Percentiles rank a stretch among this genome's conserved stretches.
phyloP scores from a whole-genome alignment of 2,888 invertebrate genomes.

The Stratiomys singularior region DNA sequence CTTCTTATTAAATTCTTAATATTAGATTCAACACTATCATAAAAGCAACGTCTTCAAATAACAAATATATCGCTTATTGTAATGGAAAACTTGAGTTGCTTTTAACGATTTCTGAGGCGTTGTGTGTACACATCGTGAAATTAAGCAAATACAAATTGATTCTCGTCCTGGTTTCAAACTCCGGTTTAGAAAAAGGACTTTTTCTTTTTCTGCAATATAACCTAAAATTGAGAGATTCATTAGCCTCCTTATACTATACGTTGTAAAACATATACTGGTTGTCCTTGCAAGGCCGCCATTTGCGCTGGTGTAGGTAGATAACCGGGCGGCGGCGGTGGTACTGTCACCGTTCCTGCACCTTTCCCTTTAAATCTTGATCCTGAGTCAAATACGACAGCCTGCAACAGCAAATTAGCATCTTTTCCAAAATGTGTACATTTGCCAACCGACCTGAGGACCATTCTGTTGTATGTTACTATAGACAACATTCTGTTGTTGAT shows the following conservation, averaged over 20 bases:
- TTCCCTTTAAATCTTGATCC: conserved; percentile 55
- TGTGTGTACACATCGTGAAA: no score
- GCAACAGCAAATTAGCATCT: no score
- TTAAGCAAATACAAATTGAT: no score
- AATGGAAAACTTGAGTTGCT: no score
- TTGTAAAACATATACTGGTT: conserved; percentile 15
- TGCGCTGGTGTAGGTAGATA: conserved; percentile 63
- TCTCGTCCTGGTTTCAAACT: no score
- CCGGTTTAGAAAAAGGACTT: conserved; percentile 30
- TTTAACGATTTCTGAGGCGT: no score
- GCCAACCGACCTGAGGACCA: conserved; percentile 41
- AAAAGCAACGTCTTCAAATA: no score
- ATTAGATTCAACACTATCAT: no score
- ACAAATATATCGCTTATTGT: no score
- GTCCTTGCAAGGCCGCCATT: conserved; percentile 62
- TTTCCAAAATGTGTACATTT: conserved; percentile 32
- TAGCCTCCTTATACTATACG: neutral
- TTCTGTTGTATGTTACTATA: conserved; percentile 47
- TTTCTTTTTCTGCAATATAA: conserved; percentile 35
- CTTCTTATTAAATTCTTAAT: no score
- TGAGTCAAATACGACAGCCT: conserved; percentile 54
- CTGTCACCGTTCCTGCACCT: conserved; percentile 58
- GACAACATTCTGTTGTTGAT: conserved; percentile 40
- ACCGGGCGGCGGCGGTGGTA: conserved; percentile 65
- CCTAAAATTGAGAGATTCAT: conserved; percentile 12